Evolutionary conservation across 2,888 invertebrate genomes (phyloP).

Genomic region (Amblyjoppa proteus): DNA sequence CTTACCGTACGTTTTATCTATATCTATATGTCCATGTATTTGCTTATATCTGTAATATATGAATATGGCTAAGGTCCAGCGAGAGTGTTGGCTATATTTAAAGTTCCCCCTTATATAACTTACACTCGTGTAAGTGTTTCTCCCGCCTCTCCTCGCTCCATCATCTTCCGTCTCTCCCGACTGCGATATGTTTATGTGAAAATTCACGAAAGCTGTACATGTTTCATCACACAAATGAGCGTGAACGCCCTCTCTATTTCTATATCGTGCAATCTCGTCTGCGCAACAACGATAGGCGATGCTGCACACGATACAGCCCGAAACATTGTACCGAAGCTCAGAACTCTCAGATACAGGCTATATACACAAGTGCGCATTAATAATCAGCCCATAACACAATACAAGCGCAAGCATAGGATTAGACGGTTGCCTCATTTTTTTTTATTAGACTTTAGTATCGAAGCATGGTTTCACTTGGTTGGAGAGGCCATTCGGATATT

Average conservation of each 20-base stretch:
- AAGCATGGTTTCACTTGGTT: slow-evolving; percentile 13
- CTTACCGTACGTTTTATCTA: background rate
- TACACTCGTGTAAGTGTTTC: slow-evolving; percentile 73
- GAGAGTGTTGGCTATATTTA: slow-evolving; percentile 79
- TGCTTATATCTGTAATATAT: slow-evolving; percentile 54
- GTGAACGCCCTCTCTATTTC: background rate
- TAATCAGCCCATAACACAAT: slow-evolving; percentile 11
- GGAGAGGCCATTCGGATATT: slow-evolving; percentile 73
- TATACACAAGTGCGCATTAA: slow-evolving; percentile 11
- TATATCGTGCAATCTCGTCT: background rate
- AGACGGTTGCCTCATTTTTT: background rate
- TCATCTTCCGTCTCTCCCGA: background rate
- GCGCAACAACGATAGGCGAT: background rate
- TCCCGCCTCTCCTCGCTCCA: background rate
- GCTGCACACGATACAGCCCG: background rate
- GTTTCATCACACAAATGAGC: slow-evolving; percentile 14
- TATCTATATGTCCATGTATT: slow-evolving; percentile 2
- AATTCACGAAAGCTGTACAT: slow-evolving; percentile 14
- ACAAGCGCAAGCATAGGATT: background rate
- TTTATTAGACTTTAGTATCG: background rate
- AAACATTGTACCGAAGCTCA: background rate
- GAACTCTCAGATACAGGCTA: background rate
- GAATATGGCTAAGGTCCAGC: slow-evolving; percentile 79
- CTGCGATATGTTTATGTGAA: slow-evolving; percentile 37
- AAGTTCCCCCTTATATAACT: slow-evolving; percentile 78